phyloP scores from a whole-genome alignment of 92 coral and sea anemone genomes.

The Zoanthus sansibaricus region DNA sequence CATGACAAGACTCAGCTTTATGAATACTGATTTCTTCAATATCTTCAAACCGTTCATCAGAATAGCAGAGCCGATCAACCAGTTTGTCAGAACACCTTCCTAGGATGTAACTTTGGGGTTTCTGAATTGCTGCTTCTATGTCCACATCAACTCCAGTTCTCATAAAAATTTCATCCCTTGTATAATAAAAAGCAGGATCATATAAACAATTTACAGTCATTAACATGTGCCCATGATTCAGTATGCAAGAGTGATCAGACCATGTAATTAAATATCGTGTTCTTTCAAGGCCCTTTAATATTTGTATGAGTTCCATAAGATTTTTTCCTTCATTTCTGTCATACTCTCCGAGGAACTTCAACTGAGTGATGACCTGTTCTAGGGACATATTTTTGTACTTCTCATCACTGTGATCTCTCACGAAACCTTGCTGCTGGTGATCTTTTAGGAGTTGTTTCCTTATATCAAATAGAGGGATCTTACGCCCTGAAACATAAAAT shows the following conservation, averaged over 20 bases:
- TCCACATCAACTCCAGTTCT: constrained; percentile 7
- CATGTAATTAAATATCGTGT: background rate
- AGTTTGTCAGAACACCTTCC: constrained; percentile 18
- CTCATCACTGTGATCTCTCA: background rate
- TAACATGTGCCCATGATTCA: constrained; percentile 1
- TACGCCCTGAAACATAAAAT: constrained; percentile 7
- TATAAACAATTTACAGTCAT: constrained; percentile 9
- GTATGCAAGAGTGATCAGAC: constrained; percentile 17
- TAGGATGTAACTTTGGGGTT: constrained; percentile 13
- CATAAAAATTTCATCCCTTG: background rate
- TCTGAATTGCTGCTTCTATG: constrained; percentile 23
- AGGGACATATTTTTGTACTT: background rate
- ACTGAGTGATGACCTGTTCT: background rate
- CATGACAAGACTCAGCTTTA: constrained; percentile 4
- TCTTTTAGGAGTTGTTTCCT: background rate
- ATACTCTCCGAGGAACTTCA: constrained; percentile 5
- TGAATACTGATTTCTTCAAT: constrained; percentile 1
- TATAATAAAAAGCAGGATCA: constrained; percentile 14
- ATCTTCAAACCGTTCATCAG: constrained; percentile 17
- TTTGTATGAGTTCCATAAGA: constrained; percentile 1
- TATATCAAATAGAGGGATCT: background rate
- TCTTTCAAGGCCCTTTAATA: constrained; percentile 6
- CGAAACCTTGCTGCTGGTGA: background rate
- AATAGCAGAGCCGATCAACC: constrained; percentile 16
- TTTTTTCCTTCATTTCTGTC: background rate